Base-by-base conservation (phyloP, 2,888 invertebrate species). In the Dione vanillae region DNA sequence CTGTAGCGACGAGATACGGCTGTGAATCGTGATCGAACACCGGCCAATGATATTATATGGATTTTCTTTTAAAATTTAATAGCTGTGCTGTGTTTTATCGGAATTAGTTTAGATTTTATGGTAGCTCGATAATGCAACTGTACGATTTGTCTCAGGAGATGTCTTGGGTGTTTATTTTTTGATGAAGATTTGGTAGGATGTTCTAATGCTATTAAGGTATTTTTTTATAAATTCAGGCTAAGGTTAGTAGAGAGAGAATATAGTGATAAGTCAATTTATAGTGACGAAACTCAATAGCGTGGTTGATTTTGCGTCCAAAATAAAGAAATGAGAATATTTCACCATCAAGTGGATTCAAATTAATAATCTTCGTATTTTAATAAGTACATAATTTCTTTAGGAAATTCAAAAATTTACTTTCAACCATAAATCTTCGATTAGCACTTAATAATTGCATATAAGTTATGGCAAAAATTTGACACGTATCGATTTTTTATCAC, bases 1-100 rank as follows among this genome's bases (percentile, higher is more conserved):
- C 91, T 90, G 88, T 85, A 49, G 76, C 74, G 73, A 74, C 75
- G 80, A 86, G 88, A 88, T 88, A 88, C 82, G 79, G 79, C 77
- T 75, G 69, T 68, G 76, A 80, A 83, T 81, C 78, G 82, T 85
- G 88, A 87, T 87, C 85, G 82, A 84, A 80, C 79, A 82, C 73
- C 76, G 76, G 77, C 83, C 82, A 71, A 80, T 69, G 75, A 76
- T 79, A 75, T 74, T 59, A 73, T 73, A 72, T 73, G 69, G 73
- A 71, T 69, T 70, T 71, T 59, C 65, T 73, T 71, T 65, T 73
- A 40, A 45, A 65, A 71, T 64, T 75, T 71, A 75, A 73, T 71
- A 65, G 56, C 35, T 64, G 3, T 5, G 35, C 16, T 40, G 27
- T 59, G 43, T 14, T 14, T 35, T 49, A 64, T 12, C 1, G 43